phyloP scores from a whole-genome alignment of 2,797 vertebrate species.

The Garrulus glandarius region DNA sequence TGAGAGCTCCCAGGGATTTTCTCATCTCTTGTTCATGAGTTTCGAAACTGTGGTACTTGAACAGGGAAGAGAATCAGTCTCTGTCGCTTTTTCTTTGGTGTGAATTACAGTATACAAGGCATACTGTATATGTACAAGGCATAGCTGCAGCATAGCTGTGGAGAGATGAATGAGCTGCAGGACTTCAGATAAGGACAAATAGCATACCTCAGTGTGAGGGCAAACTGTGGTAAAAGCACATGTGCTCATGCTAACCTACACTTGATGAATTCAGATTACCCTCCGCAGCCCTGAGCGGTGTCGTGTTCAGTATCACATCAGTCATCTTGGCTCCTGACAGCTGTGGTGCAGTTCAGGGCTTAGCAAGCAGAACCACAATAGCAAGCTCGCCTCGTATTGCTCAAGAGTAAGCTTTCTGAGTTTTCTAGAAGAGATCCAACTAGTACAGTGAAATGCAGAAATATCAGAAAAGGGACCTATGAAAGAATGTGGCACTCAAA shows the following conservation, averaged over 20 bases:
- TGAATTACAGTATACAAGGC: background rate
- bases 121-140: too few relatives aligned
- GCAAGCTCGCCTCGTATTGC: accelerated
- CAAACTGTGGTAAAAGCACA: background rate
- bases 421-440: background rate
- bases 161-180: background rate
- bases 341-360: background rate
- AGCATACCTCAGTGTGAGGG: background rate
- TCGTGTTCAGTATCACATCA: background rate
- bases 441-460: background rate
- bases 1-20: background rate
- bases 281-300: background rate
- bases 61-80: background rate
- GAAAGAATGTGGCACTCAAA: background rate
- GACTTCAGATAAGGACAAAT: background rate
- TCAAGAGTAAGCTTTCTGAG: background rate
- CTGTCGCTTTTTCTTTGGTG: background rate
- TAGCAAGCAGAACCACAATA: background rate
- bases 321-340: background rate
- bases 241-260: background rate
- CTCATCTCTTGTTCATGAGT: background rate
- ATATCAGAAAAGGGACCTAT: background rate
- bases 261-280: background rate
- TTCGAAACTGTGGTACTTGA: background rate
- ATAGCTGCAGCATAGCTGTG: background rate